Percentiles rank a stretch among this genome's conserved stretches.
phyloP scores from a whole-genome alignment of 2,888 invertebrate genomes.

The Meghimatium bilineatum region DNA sequence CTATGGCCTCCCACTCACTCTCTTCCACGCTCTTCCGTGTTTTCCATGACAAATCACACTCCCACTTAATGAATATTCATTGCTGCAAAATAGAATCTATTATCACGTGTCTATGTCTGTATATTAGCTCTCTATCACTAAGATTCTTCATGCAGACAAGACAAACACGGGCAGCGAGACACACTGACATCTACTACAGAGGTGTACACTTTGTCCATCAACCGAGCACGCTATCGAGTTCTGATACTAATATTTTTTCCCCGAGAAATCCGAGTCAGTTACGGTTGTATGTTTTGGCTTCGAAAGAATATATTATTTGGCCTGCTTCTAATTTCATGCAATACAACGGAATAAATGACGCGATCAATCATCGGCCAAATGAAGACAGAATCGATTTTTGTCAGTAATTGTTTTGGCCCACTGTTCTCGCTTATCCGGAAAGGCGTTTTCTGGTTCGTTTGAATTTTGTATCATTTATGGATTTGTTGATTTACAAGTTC shows the following conservation, averaged over 20 bases:
- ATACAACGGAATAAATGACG: conserved; percentile 7
- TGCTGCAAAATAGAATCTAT: neutral
- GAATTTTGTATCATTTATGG: conserved; percentile 15
- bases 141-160: neutral
- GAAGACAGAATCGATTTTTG: conserved; percentile 14
- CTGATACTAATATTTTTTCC: conserved; percentile 12
- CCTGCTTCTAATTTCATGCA: conserved; percentile 21
- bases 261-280: conserved; percentile 15
- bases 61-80: conserved; percentile 19
- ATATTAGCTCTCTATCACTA: conserved; percentile 5
- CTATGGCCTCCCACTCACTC: neutral
- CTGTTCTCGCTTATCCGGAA: conserved; percentile 26
- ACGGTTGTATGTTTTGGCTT: conserved; percentile 14
- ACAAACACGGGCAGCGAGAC: neutral
- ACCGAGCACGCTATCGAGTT: neutral
- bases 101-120: neutral
- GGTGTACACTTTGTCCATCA: neutral
- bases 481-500: neutral
- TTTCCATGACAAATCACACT: neutral
- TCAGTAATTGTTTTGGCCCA: conserved; percentile 26
- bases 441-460: conserved; percentile 15
- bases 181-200: neutral
- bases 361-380: conserved; percentile 29
- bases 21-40: neutral
- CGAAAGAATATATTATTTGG: conserved; percentile 23